Percentiles rank a stretch among this genome's conserved stretches.
These are phyloP conservation scores for Clivina fossor DNA, from an alignment of 2,888 invertebrate genomes.

Conservation along the genomic window DNA sequence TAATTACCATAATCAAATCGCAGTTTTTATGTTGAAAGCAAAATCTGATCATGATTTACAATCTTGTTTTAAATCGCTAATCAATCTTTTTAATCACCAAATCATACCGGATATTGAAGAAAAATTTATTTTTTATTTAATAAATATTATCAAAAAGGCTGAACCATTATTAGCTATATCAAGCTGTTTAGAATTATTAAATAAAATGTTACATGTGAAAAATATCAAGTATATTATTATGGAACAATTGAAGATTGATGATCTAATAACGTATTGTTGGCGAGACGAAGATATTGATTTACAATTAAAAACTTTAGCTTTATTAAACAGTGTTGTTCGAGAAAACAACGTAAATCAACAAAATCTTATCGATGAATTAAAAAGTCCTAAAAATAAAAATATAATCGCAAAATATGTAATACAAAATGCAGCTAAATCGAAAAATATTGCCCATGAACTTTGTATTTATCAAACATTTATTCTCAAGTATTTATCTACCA, in stretches of 20 bases:
- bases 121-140: constrained; percentile 19
- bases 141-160: constrained; percentile 11
- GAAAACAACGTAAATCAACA: constrained; percentile 7
- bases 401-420: constrained; percentile 20
- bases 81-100: not conserved
- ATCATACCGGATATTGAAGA: constrained; percentile 4
- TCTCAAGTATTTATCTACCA: constrained; percentile 44
- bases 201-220: constrained; percentile 16
- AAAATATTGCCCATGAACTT: constrained; percentile 47
- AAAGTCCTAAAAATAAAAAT: constrained; percentile 10
- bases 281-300: constrained; percentile 41
- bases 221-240: constrained; percentile 30
- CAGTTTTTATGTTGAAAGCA: constrained; percentile 11
- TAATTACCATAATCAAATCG: constrained; percentile 23
- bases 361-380: constrained; percentile 16
- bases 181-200: constrained; percentile 13
- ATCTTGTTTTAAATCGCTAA: constrained; percentile 1
- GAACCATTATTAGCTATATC: constrained; percentile 5
- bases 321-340: constrained; percentile 49
- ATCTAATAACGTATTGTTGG: constrained; percentile 45
- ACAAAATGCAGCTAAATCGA: constrained; percentile 10
- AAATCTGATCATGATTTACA: constrained; percentile 11
- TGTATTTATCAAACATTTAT: constrained; percentile 49
- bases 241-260: constrained; percentile 35
- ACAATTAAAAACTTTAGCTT: constrained; percentile 46